Evolutionary conservation across 2,888 invertebrate species (phyloP), one percentile per base, ranked within the genome.

Genomic region (Pachydiplax longipennis): DNA sequence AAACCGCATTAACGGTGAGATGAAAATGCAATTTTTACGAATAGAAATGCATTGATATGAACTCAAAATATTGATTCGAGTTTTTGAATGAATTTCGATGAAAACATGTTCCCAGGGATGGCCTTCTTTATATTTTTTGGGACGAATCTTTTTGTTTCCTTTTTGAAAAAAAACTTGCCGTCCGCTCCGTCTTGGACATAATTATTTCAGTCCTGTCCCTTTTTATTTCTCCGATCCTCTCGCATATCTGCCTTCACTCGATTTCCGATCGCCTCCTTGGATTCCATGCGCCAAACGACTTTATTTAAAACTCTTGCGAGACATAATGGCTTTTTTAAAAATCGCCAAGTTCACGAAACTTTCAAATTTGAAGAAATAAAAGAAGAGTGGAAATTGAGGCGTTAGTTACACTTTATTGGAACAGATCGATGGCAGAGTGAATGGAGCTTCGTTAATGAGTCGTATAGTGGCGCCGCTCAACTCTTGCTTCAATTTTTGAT

Each of bases 401-500:
- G 87, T 61, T 87, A 61, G 40, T 61, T 61, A 61, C 58, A 65
- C 65, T 87, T 87, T 58, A 87, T 87, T 87, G 87, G 87, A 87
- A 61, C 87, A 61, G 87, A 87, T 87, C 87, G 87, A 65, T 65
- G 87, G n/a, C 37, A 13, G 58, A 61, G 35, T 87, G 87, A 87
- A 87, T 87, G 87, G 87, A 87, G 58, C 87, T 87, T 87, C 87
- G 61, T 87, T 87, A 87, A 87, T 87, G 87, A 87, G 87, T 87
- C 87, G 37, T 37, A 87, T 37, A 87, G 87, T 87, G 87, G 87
- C 87, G 87, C 87, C 87, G 87, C 87, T 87, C 87, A 61, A 87
- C 61, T 87, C 87, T 35, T 37, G 58, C 87, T 87, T 87, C 61
- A 87, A 61, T 73, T 73, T 73, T 31, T 31, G 18, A 10, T 18